phyloP scores from a whole-genome alignment of 2,888 invertebrate genomes.

The Mystacides longicornis region DNA sequence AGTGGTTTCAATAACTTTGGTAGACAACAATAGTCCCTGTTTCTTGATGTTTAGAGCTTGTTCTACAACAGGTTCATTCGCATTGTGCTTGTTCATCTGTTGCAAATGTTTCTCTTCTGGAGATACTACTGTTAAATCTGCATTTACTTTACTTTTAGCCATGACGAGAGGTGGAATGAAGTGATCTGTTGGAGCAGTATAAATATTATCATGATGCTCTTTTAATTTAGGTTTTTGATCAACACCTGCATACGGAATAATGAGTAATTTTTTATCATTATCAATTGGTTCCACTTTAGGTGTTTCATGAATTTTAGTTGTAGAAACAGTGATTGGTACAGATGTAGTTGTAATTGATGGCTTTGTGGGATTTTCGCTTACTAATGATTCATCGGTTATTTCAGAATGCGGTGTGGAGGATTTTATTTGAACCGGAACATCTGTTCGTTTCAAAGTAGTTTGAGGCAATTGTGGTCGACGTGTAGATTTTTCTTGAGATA shows the following conservation, averaged over 20 bases:
- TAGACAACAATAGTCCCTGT: background rate
- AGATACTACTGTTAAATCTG: conserved; percentile 46
- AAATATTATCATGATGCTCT: conserved; percentile 41
- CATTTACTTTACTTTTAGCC: conserved; percentile 46
- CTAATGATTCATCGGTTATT: conserved; percentile 12
- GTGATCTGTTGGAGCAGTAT: conserved; percentile 46
- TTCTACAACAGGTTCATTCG: conserved; percentile 2
- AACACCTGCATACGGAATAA: conserved; percentile 34
- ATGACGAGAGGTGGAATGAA: conserved; percentile 47
- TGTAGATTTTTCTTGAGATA: conserved; percentile 24
- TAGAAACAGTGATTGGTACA: background rate
- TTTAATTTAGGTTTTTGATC: conserved; percentile 39
- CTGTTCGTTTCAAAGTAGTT: background rate
- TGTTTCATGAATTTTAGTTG: background rate
- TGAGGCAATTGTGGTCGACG: background rate
- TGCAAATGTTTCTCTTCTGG: conserved; percentile 46
- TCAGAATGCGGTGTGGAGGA: conserved; percentile 15
- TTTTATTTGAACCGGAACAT: conserved; percentile 16
- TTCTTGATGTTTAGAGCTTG: background rate
- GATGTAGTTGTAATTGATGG: conserved; percentile 12
- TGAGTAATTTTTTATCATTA: conserved; percentile 27
- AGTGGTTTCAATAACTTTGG: background rate
- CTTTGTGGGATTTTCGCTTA: conserved; percentile 23
- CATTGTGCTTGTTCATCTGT: conserved; percentile 10
- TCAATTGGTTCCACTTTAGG: conserved; percentile 7